Percentiles rank a stretch among this genome's conserved stretches.
These are phyloP conservation scores for Ceryle rudis DNA, from an alignment of 2,797 vertebrate genomes.

Conservation along the genomic window DNA sequence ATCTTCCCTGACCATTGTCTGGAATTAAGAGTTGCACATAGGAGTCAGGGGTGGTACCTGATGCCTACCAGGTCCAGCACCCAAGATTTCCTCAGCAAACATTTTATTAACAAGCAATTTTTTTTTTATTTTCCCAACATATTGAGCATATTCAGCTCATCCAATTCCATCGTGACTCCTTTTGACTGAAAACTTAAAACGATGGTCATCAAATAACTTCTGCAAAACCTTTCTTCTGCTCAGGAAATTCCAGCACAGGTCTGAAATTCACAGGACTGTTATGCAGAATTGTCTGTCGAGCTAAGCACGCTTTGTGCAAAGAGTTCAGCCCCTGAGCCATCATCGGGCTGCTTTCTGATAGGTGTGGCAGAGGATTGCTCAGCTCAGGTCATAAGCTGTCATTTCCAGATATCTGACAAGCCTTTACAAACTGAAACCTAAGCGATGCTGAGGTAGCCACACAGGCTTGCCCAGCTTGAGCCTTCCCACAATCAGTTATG, in stretches of 20 bases:
- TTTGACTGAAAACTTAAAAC: background rate
- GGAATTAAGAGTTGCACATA: background rate
- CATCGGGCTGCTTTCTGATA: background rate
- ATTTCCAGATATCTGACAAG: background rate
- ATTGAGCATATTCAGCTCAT: background rate
- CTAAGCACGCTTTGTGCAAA: background rate
- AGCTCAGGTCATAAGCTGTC: background rate
- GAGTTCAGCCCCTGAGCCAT: background rate
- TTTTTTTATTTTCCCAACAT: background rate
- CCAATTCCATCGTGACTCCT: background rate
- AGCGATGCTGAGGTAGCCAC: background rate
- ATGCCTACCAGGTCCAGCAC: background rate
- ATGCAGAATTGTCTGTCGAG: background rate
- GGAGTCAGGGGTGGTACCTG: background rate
- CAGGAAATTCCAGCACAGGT: background rate
- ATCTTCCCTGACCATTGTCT: background rate
- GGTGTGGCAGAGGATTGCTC: background rate
- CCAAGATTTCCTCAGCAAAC: background rate
- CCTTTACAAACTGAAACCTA: background rate
- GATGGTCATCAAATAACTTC: background rate
- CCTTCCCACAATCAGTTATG: background rate
- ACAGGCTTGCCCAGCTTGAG: background rate
- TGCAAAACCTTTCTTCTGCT: background rate
- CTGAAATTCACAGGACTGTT: background rate
- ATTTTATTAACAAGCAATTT: background rate